Conservation (phyloP, 2,888 invertebrate genomes). For the Pheosia tremula region DNA sequence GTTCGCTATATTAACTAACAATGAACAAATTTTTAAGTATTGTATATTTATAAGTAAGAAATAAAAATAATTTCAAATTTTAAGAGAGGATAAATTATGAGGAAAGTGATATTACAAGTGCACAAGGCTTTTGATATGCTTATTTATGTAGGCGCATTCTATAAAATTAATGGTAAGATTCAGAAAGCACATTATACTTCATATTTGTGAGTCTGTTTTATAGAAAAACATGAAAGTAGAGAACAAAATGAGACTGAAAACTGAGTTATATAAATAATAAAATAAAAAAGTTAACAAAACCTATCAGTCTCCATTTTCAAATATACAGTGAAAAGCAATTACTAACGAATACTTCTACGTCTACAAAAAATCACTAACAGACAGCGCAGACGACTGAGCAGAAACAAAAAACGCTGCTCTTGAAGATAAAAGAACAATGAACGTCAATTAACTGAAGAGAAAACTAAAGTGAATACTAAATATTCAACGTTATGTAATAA, state of each 20-base stretch:
- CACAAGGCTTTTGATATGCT: no score
- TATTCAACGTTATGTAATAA: not conserved
- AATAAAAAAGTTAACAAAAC: not conserved
- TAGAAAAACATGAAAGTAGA: no score
- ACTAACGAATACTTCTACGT: constrained; percentile 4
- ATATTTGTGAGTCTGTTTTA: no score
- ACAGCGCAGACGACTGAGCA: constrained; percentile 11
- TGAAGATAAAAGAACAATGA: constrained; percentile 19
- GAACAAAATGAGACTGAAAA: not conserved
- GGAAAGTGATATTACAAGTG: no score
- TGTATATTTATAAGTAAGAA: no score
- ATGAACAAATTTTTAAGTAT: no score
- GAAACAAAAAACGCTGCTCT: constrained; percentile 7
- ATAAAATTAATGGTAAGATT: no score
- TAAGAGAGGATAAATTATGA: no score
- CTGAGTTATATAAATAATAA: not conserved
- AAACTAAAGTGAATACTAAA: constrained; percentile 1
- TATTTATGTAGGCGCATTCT: no score
- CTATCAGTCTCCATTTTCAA: constrained; percentile 1
- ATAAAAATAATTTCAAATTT: no score
- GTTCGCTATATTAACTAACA: no score
- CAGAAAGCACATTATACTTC: no score
- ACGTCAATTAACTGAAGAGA: constrained; percentile 22
- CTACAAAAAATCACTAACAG: constrained; percentile 8
- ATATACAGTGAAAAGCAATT: constrained; percentile 12